Evolutionary conservation across 2,797 vertebrate species (phyloP).

Genomic region (Enteromius fasciolatus): DNA sequence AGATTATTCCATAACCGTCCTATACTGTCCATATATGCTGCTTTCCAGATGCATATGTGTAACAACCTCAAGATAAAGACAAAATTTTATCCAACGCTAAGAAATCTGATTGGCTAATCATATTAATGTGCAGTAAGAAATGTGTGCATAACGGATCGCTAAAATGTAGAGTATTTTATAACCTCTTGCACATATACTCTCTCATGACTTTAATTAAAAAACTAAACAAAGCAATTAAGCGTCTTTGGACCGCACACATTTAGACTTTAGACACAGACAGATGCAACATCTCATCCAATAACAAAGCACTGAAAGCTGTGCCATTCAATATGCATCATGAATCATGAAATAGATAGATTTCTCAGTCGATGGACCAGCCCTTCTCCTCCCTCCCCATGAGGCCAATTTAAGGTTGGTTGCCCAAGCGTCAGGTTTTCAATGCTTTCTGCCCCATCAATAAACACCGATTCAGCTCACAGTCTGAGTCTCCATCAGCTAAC

Average conservation of each 20-base stretch:
- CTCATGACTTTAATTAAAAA: neutral
- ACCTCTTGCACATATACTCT: neutral
- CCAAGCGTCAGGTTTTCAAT: slow-evolving; percentile 49
- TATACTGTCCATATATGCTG: neutral
- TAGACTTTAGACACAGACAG: slow-evolving; percentile 25
- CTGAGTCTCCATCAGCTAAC: slow-evolving; percentile 15
- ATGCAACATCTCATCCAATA: slow-evolving; percentile 29
- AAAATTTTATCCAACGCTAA: neutral
- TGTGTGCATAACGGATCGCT: neutral
- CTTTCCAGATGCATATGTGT: neutral
- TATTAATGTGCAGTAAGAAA: neutral
- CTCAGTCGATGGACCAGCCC: slow-evolving; percentile 50
- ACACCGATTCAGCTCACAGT: slow-evolving; percentile 28
- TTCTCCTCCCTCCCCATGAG: slow-evolving; percentile 40
- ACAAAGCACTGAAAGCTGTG: slow-evolving; percentile 14
- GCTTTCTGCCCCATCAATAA: slow-evolving; percentile 10
- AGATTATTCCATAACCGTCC: slow-evolving; percentile 6
- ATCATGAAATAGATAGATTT: slow-evolving; percentile 59
- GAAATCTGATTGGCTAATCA: neutral
- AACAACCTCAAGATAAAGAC: neutral
- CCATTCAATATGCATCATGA: slow-evolving; percentile 55
- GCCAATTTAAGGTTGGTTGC: slow-evolving; percentile 49
- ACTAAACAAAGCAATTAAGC: neutral
- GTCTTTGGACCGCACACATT: neutral
- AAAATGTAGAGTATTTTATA: neutral